Evolutionary conservation across 35 echinoderm and acorn worm genomes (phyloP), one percentile per base, ranked within the genome.

Genomic region (Strongylocentrotus purpuratus): DNA sequence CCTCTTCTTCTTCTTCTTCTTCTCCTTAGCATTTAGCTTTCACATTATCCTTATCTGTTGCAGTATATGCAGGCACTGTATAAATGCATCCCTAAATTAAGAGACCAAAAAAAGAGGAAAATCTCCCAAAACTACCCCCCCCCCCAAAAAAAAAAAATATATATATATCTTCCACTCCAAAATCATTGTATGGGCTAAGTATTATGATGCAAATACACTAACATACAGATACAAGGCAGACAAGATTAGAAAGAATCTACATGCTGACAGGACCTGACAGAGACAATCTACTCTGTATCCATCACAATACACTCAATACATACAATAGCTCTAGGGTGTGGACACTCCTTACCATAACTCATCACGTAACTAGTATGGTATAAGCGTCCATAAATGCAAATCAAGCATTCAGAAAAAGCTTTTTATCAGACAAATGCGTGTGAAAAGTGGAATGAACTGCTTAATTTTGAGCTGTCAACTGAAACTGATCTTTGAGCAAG

Each of bases 351-450:
- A 78, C 20, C 65, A 78, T 78, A 78, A 28, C 20, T 28, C 65
- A 78, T 78, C 7, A 7, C 25, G 20, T n/a, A 78, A 78, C 65
- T n/a, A n/a, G 2, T 7, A n/a, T 78, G 28, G 65, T 28, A 78
- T 78, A 78, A 78, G 65, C 65, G 25, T 28, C 65, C 65, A 78
- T 78, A 78, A 78, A 78, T 78, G 65, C 65, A 78, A 78, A 78
- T n/a, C 7, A 7, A 28, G 25, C 5, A 14, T 70, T 70, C 5
- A 14, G 4, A 70, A 70, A 70, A 70, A 2, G 18, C 22, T 59
- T 28, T n/a, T 78, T 78, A 78, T 78, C 28, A 78, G 65, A 78
- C 22, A 78, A n/a, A n/a, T 28, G 25, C 8, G 25, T 22, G 25
- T 78, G 22, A 78, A 78, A 78, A 78, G 7, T 78, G 65, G 65